phyloP scores from a whole-genome alignment of 2,113 vertebrate species.

The Uropsilus gracilis region DNA sequence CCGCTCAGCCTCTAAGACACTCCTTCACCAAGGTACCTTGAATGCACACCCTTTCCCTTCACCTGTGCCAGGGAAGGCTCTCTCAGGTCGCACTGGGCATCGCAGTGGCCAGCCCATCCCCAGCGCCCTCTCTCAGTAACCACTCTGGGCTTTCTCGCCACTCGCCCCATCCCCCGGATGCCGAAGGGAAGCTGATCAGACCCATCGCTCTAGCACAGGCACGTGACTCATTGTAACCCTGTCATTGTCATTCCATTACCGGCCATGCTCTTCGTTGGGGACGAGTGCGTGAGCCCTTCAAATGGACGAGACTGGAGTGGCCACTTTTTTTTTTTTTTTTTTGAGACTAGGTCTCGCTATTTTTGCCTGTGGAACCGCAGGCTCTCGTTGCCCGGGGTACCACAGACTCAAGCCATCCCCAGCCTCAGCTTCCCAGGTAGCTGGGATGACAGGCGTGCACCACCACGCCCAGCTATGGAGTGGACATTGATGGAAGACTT shows the following conservation, averaged over 20 bases:
- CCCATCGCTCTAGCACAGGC: background rate
- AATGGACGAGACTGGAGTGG: background rate
- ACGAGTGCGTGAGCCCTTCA: background rate
- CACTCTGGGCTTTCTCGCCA: background rate
- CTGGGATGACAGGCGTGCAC: too few relatives aligned
- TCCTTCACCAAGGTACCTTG: background rate
- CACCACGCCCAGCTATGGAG: too few relatives aligned
- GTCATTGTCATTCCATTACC: accelerated
- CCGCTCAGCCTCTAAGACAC: background rate
- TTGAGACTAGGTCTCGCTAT: too few relatives aligned
- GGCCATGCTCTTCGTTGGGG: background rate
- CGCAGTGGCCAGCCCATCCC: accelerated
- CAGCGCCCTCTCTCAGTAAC: background rate
- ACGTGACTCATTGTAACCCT: background rate
- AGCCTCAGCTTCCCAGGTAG: too few relatives aligned
- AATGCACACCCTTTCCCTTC: background rate
- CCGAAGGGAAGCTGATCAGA: background rate
- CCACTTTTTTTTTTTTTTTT: too few relatives aligned
- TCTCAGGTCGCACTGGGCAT: accelerated
- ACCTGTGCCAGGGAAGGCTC: background rate
- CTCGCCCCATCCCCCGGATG: accelerated
- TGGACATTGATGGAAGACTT: background rate
- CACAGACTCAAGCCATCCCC: too few relatives aligned
- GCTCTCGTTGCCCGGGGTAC: too few relatives aligned
- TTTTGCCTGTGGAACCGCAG: too few relatives aligned